phyloP scores from a whole-genome alignment of 1,140 invertebrate genomes.

The Lamellibrachia luymesi region DNA sequence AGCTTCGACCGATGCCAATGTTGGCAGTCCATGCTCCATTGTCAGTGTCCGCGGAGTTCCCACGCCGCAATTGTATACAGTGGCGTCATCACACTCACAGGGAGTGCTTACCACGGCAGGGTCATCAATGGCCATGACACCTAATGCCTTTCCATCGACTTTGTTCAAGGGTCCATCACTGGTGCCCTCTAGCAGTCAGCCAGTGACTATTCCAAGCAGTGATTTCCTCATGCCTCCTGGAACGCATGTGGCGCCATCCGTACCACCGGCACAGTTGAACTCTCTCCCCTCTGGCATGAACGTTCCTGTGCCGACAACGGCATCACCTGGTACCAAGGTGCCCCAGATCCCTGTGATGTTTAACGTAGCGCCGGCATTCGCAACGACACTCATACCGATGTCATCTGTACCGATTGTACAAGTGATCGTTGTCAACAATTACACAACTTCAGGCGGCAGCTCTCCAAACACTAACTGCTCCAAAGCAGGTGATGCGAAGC shows the following conservation, averaged over 20 bases:
- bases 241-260: not conserved
- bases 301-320: not conserved
- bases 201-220: not conserved
- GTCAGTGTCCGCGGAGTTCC: not conserved
- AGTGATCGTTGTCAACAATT: constrained; percentile 11
- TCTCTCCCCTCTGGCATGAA: not conserved
- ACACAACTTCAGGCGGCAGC: not conserved
- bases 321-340: not conserved
- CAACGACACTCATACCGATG: not conserved
- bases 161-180: not conserved
- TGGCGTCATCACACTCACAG: not conserved
- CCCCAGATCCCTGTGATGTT: not conserved
- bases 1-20: not conserved
- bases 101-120: not conserved
- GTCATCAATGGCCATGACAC: not conserved
- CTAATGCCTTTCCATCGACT: not conserved
- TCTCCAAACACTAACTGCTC: not conserved
- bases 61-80: not conserved
- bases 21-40: not conserved
- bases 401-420: constrained; percentile 2
- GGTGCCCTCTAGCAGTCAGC: no score
- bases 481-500: not conserved
- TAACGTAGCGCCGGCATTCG: not conserved
- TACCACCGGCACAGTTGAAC: not conserved
- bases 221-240: not conserved